Evolutionary conservation across 2,797 vertebrate species (phyloP), one percentile per base, ranked within the genome.

Genomic region (Lithobates pipiens): DNA sequence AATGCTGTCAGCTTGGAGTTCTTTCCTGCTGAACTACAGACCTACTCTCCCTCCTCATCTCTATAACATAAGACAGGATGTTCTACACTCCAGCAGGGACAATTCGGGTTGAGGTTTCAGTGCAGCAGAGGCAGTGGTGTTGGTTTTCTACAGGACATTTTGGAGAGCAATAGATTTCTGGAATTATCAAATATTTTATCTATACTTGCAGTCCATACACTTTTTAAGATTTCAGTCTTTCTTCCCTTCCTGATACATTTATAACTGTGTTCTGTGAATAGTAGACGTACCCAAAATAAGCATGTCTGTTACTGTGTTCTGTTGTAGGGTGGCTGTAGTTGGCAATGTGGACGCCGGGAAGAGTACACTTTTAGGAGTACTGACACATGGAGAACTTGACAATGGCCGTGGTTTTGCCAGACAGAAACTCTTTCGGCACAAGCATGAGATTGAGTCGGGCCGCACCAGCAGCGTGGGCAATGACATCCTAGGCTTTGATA

Each of bases 401-500:
- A 99, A 99, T 1, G 97, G 98, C 69, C 96, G 98, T 61, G 98
- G 98, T 89, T 99, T 99, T 57, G 98, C 98, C 57, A 96, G 98
- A 67, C 98, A 99, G 92, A 99, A 99, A 88, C 98, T 99, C 74
- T 99, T 99, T 93, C 96, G 98, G 72, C 98, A 99, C 92, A 99
- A 99, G 88, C 98, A 99, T 0, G 98, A 99, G 93, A 98, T 99
- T 83, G 98, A 99, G 91, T 99, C 98, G 0, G 98, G 98, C 29
- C 95, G 98, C 85, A 99, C 98, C 89, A 99, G 98, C 96, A 99
- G 98, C 0, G 98, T 99, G 86, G 98, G 98, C 88, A 99, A 99
- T 0, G 98, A 99, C 91, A 99, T 99, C 83, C 94, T 99, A 91
- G 98, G 98, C 83, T 99, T 99, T 0, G 98, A 99, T 93, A 98